Evolutionary conservation across 2,113 vertebrate genomes (phyloP).

Genomic region (Dicentrarchus labrax): DNA sequence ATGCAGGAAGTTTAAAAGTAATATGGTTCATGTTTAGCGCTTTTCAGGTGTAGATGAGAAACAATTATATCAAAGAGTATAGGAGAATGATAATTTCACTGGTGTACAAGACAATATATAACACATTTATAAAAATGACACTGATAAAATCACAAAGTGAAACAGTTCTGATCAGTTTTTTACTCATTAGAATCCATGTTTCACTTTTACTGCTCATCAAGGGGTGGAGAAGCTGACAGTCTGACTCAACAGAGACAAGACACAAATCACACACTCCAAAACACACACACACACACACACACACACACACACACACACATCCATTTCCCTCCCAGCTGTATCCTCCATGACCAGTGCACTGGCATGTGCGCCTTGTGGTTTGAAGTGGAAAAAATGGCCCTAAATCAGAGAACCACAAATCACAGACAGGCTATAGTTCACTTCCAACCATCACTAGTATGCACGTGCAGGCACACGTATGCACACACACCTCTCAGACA

Average conservation of each 20-base stretch:
- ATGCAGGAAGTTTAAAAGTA: slow-evolving; percentile 27
- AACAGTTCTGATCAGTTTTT: background rate
- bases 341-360: slow-evolving; percentile 38
- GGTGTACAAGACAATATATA: slow-evolving; percentile 22
- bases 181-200: slow-evolving; percentile 23
- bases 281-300: background rate
- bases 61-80: background rate
- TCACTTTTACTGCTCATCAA: slow-evolving; percentile 30
- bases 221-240: slow-evolving; percentile 26
- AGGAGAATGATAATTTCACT: slow-evolving; percentile 16
- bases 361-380: slow-evolving; percentile 47
- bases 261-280: slow-evolving; percentile 29
- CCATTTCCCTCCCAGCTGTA: slow-evolving; percentile 8
- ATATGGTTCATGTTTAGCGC: background rate
- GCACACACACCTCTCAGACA: slow-evolving; percentile 45
- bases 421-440: slow-evolving; percentile 37
- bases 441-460: slow-evolving; percentile 15
- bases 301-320: background rate
- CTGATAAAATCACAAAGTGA: slow-evolving; percentile 1
- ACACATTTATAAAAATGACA: background rate
- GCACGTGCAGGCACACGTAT: slow-evolving; percentile 53
- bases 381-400: slow-evolving; percentile 60
- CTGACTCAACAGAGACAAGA: slow-evolving; percentile 46
- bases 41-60: slow-evolving; percentile 5
- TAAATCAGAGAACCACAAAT: slow-evolving; percentile 68